Conservation (phyloP, 2,797 vertebrate species). For the Lacerta viridis region DNA sequence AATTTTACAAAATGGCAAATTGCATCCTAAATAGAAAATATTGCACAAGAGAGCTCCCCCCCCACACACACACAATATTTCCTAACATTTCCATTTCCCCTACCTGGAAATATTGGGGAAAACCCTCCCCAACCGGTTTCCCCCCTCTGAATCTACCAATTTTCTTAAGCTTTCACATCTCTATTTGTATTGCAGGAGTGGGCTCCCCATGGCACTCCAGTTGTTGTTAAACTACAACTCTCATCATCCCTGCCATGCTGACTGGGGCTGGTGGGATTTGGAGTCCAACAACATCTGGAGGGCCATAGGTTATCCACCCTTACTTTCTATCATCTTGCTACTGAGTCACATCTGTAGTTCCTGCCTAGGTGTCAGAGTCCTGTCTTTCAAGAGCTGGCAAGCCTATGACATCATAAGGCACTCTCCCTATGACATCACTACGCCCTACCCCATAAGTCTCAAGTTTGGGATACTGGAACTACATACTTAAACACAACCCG, state of each 20-base stretch:
- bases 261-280: too few species aligned
- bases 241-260: too few species aligned
- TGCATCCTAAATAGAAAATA: neutral
- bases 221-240: too few species aligned
- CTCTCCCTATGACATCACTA: too few species aligned
- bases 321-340: too few species aligned
- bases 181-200: neutral
- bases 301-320: too few species aligned
- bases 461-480: neutral
- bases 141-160: neutral
- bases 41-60: neutral
- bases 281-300: too few species aligned
- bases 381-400: neutral
- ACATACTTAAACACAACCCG: neutral
- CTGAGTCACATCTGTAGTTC: too few species aligned
- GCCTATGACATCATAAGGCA: neutral
- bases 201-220: too few species aligned
- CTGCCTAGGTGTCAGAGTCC: neutral
- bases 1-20: neutral
- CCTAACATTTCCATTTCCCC: neutral
- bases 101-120: neutral
- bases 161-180: neutral
- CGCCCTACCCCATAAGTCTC: neutral
- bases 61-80: neutral
- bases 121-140: neutral